Evolutionary conservation across 2,797 vertebrate species (phyloP).

Genomic region (Pteropus rufus): DNA sequence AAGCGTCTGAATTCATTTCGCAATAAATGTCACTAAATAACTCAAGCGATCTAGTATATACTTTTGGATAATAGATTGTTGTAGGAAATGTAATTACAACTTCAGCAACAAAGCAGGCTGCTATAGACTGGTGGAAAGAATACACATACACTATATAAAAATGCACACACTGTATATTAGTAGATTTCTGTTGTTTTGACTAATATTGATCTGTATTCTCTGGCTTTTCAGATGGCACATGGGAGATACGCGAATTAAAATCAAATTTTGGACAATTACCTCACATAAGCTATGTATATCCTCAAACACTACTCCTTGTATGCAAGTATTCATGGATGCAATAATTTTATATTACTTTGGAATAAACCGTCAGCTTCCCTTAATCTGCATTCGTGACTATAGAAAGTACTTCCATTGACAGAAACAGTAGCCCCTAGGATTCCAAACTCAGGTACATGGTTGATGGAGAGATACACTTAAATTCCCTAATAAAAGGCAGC

Average conservation of each 20-base stretch:
- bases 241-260: background rate
- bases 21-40: constrained; percentile 7
- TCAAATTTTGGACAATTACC: background rate
- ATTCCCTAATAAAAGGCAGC: background rate
- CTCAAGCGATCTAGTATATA: background rate
- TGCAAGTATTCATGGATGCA: background rate
- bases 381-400: background rate
- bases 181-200: background rate
- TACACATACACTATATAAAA: rapidly evolving
- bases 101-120: background rate
- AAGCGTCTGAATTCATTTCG: constrained; percentile 28
- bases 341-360: background rate
- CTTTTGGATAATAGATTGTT: background rate
- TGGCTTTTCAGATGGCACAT: background rate
- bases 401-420: background rate
- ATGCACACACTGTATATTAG: background rate
- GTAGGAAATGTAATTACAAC: background rate
- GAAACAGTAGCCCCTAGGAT: background rate
- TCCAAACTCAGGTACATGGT: background rate
- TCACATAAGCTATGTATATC: background rate
- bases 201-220: background rate
- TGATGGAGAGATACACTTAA: background rate
- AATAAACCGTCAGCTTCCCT: background rate
- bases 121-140: background rate
- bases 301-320: background rate